Percentiles rank a stretch among this genome's conserved stretches.
phyloP scores from a whole-genome alignment of 1,140 invertebrate genomes.

The Theocolax elegans region DNA sequence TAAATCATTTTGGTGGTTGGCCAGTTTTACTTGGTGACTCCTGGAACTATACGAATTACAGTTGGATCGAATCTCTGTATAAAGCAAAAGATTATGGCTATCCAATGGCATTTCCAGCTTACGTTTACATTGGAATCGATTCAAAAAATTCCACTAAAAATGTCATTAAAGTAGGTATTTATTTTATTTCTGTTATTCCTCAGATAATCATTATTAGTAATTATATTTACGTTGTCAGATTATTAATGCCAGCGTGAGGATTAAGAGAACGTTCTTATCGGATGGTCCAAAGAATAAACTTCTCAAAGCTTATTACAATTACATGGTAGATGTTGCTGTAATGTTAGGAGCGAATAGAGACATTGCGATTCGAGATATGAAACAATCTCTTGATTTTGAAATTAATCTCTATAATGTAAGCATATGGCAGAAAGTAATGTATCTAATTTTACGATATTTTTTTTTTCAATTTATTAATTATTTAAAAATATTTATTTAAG shows the following conservation, averaged over 20 bases:
- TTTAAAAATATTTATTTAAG: not conserved
- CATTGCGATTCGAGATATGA: conserved; percentile 65
- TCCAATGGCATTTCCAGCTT: conserved; percentile 90
- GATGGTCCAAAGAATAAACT: conserved; percentile 66
- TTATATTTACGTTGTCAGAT: conserved; percentile 55
- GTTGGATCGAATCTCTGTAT: conserved; percentile 84
- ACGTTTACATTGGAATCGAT: conserved; percentile 88
- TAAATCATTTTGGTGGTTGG: conserved; percentile 87
- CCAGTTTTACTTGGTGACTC: conserved; percentile 82
- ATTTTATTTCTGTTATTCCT: not conserved
- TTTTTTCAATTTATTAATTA: not conserved
- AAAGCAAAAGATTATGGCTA: conserved; percentile 82
- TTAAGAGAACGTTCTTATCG: not conserved
- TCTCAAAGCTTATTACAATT: conserved; percentile 82
- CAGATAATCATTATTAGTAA: not conserved
- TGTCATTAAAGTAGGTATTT: conserved; percentile 82
- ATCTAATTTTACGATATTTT: not conserved
- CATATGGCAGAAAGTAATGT: conserved; percentile 15
- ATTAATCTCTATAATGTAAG: conserved; percentile 70
- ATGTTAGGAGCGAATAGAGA: conserved; percentile 83
- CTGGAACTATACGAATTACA: conserved; percentile 80
- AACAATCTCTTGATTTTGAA: conserved; percentile 72
- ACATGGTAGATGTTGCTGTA: conserved; percentile 88
- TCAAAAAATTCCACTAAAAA: conserved; percentile 87
- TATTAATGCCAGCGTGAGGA: not conserved